These are phyloP conservation scores for Chelon labrosus DNA, from an alignment of 2,797 vertebrate genomes.

Conservation along the genomic window DNA sequence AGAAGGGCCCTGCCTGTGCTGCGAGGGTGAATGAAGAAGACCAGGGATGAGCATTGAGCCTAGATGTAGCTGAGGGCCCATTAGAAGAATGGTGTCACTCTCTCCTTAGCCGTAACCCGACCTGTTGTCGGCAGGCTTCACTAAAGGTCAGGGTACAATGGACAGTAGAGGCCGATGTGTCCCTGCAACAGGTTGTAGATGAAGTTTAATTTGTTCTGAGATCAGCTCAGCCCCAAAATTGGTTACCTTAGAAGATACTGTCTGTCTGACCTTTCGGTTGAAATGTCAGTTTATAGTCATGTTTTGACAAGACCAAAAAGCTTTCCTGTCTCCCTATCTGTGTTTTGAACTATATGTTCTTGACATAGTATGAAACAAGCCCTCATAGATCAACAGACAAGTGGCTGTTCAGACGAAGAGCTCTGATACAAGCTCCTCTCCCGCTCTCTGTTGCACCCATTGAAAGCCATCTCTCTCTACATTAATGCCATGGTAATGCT, in stretches of 20 bases:
- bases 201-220: slow-evolving; percentile 30
- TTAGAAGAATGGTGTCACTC: slow-evolving; percentile 82
- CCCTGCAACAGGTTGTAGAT: slow-evolving; percentile 37
- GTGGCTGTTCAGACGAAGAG: slow-evolving; percentile 44
- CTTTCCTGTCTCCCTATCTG: neutral
- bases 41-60: slow-evolving; percentile 74
- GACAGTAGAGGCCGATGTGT: slow-evolving; percentile 44
- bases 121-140: slow-evolving; percentile 62
- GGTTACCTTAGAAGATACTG: neutral
- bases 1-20: slow-evolving; percentile 66
- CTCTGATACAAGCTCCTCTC: slow-evolving; percentile 30
- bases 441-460: slow-evolving; percentile 33
- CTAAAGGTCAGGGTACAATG: slow-evolving; percentile 78
- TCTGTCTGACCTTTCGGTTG: no score
- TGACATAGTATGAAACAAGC: slow-evolving; percentile 12
- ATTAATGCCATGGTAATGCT: slow-evolving; percentile 41
- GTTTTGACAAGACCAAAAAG: slow-evolving; percentile 4
- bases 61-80: slow-evolving; percentile 73
- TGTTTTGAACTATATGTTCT: slow-evolving; percentile 1
- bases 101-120: slow-evolving; percentile 82
- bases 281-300: neutral
- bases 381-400: slow-evolving; percentile 38
- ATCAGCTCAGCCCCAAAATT: slow-evolving; percentile 9
- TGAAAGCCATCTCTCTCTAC: slow-evolving; percentile 9
- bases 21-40: slow-evolving; percentile 80